Evolutionary conservation across 1,140 invertebrate species (phyloP), one percentile per base, ranked within the genome.

Genomic region (Sesamia nonagrioides): DNA sequence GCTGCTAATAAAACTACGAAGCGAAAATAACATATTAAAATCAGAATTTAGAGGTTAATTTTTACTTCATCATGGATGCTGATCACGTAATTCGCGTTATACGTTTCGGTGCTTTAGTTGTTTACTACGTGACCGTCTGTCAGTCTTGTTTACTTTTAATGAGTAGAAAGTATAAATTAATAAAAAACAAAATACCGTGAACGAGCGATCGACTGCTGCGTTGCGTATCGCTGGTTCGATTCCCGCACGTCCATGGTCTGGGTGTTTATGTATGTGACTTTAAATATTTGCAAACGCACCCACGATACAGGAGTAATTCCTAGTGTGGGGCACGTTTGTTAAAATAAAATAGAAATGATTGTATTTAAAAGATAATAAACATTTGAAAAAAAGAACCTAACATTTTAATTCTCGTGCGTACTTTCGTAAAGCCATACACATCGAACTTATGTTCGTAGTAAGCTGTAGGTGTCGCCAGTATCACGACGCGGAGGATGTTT

Each of bases 401-500:
- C 42, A 11, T 11, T 11, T 11, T 11, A 50, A 50, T 13, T 50
- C 11, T 2, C n/a, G 13, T 50, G 15, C 45, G 69, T 56, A 77
- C 54, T 79, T 77, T 74, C 69, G 45, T 2, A 8, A 45, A 17
- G 13, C 75, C 56, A 21, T 61, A 56, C 73, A 6, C 35, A 37
- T 69, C 48, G 54, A 63, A 71, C 61, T 58, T 77, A 84, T 66
- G 74, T 78, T 78, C 78, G 63, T 78, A 82, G 79, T 78, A 84
- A 86, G 82, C 71, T 80, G 72, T 84, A 85, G 77, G 83, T 87
- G 86, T 89, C 84, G 77, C 84, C 80, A 63, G 81, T 91, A 89
- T 91, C 89, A 86, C 78, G 61, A 54, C 72, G 61, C 63, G 77
- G 84, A 92, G 91, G 91, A 92, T 92, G 88, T 92, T 91, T 91